Percentiles rank a stretch among this genome's conserved stretches.
phyloP scores from a whole-genome alignment of 2,888 invertebrate genomes.

The Agelastica alni region DNA sequence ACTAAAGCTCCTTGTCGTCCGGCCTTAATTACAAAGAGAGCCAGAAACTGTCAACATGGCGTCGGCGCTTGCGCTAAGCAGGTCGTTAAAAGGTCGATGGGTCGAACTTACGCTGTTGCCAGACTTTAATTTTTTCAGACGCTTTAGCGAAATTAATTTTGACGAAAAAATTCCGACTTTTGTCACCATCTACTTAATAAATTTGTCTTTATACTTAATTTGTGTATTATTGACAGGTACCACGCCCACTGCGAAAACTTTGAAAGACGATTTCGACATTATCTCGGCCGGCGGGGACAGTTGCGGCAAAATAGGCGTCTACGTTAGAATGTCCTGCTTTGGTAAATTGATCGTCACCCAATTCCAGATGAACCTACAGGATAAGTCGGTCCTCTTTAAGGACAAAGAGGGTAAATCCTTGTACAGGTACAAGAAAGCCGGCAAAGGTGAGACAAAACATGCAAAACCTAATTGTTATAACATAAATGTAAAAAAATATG shows the following conservation, averaged over 20 bases:
- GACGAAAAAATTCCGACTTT: no score
- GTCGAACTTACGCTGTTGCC: background rate
- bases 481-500: background rate
- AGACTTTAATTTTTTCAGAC: background rate
- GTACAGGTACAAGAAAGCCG: slow-evolving; percentile 53
- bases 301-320: slow-evolving; percentile 65
- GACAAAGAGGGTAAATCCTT: slow-evolving; percentile 55
- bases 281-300: slow-evolving; percentile 56
- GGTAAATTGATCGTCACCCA: slow-evolving; percentile 69
- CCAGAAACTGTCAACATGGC: no score
- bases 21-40: no score
- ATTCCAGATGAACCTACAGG: slow-evolving; percentile 62
- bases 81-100: no score
- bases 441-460: slow-evolving; percentile 28
- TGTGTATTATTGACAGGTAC: slow-evolving; percentile 8
- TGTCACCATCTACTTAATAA: no score
- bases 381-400: slow-evolving; percentile 56
- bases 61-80: no score
- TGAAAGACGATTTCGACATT: slow-evolving; percentile 66
- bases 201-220: no score
- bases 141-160: no score
- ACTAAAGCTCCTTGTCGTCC: no score
- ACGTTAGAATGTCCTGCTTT: slow-evolving; percentile 68
- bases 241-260: slow-evolving; percentile 61
- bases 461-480: background rate